These are phyloP conservation scores for Poecilia picta DNA, from an alignment of 2,797 vertebrate species.

Conservation along the genomic window DNA sequence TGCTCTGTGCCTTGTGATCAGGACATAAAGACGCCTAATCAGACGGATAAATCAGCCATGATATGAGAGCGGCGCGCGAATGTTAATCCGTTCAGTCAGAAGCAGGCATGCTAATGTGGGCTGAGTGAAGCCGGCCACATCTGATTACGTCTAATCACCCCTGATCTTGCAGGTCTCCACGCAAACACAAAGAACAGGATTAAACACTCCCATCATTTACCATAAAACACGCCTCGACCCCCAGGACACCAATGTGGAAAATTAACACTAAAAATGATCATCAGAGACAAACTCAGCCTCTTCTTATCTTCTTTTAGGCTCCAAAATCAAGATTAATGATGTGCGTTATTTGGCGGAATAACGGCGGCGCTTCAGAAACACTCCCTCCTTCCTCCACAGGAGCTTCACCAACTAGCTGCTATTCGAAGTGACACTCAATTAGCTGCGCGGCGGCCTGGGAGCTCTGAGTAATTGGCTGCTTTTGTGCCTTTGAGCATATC, in stretches of 20 bases:
- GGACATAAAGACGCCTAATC: constrained; percentile 35
- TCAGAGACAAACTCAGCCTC: constrained; percentile 26
- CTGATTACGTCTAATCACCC: constrained; percentile 28
- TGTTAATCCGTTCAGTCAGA: constrained; percentile 37
- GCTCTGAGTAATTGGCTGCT: constrained; percentile 57
- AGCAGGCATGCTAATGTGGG: constrained; percentile 32
- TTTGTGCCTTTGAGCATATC: constrained; percentile 47
- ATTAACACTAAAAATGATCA: constrained; percentile 28
- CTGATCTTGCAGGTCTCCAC: constrained; percentile 19
- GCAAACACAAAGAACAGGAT: constrained; percentile 22
- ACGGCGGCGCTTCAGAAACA: constrained; percentile 47
- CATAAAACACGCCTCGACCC: constrained; percentile 19
- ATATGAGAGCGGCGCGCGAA: constrained; percentile 18
- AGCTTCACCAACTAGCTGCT: constrained; percentile 54
- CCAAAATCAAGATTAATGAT: constrained; percentile 76
- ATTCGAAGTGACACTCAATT: constrained; percentile 76
- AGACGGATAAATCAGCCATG: constrained; percentile 31
- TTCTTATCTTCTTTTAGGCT: constrained; percentile 41
- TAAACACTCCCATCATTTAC: constrained; percentile 35
- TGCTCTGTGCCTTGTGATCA: constrained; percentile 16
- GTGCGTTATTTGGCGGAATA: constrained; percentile 49
- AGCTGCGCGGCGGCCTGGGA: constrained; percentile 56
- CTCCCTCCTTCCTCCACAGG: constrained; percentile 43
- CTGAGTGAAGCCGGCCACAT: constrained; percentile 19
- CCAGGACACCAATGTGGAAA: constrained; percentile 6